Conservation (phyloP, 2,888 invertebrate species). For the Chorisops tibialis region DNA sequence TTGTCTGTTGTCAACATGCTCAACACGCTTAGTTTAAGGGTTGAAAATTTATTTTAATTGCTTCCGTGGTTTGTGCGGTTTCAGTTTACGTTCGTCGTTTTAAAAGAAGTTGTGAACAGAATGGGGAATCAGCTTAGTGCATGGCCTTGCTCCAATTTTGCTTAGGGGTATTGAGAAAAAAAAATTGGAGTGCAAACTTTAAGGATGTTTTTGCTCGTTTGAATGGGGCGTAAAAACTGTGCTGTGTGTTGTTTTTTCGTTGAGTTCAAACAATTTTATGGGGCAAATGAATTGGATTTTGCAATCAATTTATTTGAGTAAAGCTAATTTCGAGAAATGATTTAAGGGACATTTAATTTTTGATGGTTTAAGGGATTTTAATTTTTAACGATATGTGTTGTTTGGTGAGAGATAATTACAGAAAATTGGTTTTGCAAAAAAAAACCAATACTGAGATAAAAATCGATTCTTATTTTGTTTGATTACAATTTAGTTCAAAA, state of each 20-base stretch:
- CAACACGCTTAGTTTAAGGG: not conserved
- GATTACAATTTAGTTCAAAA: no score
- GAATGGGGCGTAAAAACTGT: not conserved
- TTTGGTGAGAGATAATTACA: no score
- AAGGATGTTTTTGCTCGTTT: not conserved
- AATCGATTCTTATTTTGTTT: no score
- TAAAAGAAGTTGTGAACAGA: not conserved
- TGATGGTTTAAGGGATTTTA: no score
- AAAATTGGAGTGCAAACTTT: not conserved
- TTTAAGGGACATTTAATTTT: no score
- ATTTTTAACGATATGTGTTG: no score
- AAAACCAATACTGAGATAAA: no score
- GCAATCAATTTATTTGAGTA: no score
- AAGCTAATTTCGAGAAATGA: no score
- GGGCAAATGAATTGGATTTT: no score
- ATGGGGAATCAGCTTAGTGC: not conserved
- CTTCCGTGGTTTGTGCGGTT: not conserved
- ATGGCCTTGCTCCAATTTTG: slow-evolving; percentile 4
- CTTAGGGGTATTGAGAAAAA: not conserved
- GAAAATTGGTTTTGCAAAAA: no score
- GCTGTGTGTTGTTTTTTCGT: not conserved
- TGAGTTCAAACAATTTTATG: not conserved
- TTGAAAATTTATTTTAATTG: not conserved
- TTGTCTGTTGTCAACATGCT: not conserved
- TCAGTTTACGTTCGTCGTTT: not conserved